phyloP scores from a whole-genome alignment of 2,797 vertebrate genomes.

The Molossus alvarezi region DNA sequence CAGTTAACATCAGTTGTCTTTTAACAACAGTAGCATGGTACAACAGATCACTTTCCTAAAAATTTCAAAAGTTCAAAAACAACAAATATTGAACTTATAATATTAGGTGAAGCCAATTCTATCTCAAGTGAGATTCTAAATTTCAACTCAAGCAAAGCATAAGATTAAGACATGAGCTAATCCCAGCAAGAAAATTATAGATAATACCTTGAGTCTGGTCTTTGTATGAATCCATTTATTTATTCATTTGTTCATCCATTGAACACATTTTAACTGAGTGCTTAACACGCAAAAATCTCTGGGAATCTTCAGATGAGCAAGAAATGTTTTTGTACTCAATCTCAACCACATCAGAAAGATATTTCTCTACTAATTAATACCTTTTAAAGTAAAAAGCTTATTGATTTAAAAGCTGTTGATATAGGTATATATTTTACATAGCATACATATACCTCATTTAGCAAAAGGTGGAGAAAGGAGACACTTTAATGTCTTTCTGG shows the following conservation, averaged over 20 bases:
- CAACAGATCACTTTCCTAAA: slow-evolving; percentile 50
- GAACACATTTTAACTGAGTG: neutral
- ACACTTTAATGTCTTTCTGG: neutral
- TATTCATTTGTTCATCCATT: neutral
- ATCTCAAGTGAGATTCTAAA: neutral
- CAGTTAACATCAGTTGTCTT: slow-evolving; percentile 1
- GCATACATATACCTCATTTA: neutral
- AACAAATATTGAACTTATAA: slow-evolving; percentile 34
- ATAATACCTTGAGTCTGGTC: neutral
- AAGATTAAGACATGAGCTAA: neutral
- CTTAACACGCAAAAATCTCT: neutral
- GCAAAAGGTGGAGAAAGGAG: neutral
- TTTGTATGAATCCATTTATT: neutral
- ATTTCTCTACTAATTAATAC: neutral
- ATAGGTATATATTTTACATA: neutral
- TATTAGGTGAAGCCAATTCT: neutral
- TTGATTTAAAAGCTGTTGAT: neutral
- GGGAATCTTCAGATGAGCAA: neutral
- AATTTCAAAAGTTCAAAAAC: neutral
- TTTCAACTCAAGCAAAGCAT: neutral
- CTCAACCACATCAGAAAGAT: neutral
- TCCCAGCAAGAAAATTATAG: neutral
- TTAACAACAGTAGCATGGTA: neutral
- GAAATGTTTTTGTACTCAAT: neutral
- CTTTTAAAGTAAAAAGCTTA: slow-evolving; percentile 34